These are phyloP conservation scores for Netelia virgata DNA, from an alignment of 2,888 invertebrate genomes.

Conservation along the genomic window DNA sequence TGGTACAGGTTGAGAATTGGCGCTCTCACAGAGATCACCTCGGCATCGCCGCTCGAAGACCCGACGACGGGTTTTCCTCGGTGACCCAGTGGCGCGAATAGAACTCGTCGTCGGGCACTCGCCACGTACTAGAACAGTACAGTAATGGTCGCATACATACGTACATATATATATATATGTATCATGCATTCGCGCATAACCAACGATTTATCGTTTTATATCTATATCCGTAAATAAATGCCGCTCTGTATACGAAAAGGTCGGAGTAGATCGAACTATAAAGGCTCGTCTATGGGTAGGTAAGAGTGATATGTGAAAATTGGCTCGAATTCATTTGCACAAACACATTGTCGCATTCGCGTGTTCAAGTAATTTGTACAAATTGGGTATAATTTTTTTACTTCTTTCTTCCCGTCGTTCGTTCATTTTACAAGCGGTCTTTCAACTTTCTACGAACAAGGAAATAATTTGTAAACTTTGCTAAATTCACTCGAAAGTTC, in stretches of 20 bases:
- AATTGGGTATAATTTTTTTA: no score
- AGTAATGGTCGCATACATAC: not conserved
- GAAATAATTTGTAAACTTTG: no score
- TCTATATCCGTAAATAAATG: not conserved
- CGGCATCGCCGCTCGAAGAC: not conserved
- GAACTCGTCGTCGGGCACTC: conserved; percentile 77
- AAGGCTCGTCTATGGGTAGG: not conserved
- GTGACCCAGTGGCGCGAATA: conserved; percentile 83
- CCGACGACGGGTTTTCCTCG: conserved; percentile 77
- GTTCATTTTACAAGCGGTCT: no score
- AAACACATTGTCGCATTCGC: no score
- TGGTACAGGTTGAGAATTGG: conserved; percentile 40
- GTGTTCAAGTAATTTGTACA: no score
- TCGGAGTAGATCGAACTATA: not conserved
- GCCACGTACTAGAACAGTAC: conserved; percentile 39
- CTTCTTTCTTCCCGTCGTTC: no score
- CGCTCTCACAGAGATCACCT: conserved; percentile 5
- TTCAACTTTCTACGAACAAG: no score
- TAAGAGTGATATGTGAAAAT: not conserved
- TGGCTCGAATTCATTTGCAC: not conserved
- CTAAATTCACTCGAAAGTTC: no score
- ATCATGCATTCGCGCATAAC: no score
- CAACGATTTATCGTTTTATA: no score
- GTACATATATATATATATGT: not conserved
- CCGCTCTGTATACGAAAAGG: not conserved